Percentiles rank a stretch among this genome's conserved stretches.
These are phyloP conservation scores for Dryadula phaetusa DNA, from an alignment of 2,888 invertebrate genomes.

Conservation along the genomic window DNA sequence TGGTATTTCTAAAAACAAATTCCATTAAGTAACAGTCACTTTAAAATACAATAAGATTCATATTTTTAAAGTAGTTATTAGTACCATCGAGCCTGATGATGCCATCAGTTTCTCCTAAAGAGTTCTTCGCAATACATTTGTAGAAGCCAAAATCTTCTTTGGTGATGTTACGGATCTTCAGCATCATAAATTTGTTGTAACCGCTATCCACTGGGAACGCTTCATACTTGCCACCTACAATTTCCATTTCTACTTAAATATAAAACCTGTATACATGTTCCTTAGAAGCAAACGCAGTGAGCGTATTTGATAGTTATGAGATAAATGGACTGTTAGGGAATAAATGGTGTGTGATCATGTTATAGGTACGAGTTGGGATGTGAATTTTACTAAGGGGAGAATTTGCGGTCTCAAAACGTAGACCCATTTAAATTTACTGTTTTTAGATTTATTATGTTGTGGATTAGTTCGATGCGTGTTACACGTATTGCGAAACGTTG, in stretches of 20 bases:
- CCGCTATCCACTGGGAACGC: conserved; percentile 93
- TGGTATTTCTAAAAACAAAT: conserved; percentile 88
- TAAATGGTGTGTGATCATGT: conserved; percentile 45
- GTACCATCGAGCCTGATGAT: conserved; percentile 95
- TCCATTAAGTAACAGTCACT: conserved; percentile 24
- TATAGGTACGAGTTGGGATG: conserved; percentile 35
- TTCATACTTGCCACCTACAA: conserved; percentile 95
- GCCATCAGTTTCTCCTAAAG: conserved; percentile 94
- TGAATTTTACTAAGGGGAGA: conserved; percentile 40
- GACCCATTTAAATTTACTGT: conserved; percentile 43
- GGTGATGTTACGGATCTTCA: conserved; percentile 93
- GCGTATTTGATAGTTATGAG: conserved; percentile 42
- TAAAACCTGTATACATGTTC: conserved; percentile 63
- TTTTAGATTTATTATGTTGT: conserved; percentile 38
- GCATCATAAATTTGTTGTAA: conserved; percentile 96
- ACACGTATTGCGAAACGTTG: not conserved
- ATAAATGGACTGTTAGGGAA: conserved; percentile 42
- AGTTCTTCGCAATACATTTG: conserved; percentile 96
- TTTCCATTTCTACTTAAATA: conserved; percentile 86
- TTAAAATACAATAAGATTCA: conserved; percentile 25
- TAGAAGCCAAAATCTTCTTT: conserved; percentile 94
- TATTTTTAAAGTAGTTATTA: conserved; percentile 47
- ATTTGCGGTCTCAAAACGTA: conserved; percentile 41
- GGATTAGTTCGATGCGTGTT: conserved; percentile 15
- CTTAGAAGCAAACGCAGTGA: conserved; percentile 33